These are phyloP conservation scores for Trematocara nigrifrons DNA, from an alignment of 2,113 vertebrate species.

Conservation along the genomic window DNA sequence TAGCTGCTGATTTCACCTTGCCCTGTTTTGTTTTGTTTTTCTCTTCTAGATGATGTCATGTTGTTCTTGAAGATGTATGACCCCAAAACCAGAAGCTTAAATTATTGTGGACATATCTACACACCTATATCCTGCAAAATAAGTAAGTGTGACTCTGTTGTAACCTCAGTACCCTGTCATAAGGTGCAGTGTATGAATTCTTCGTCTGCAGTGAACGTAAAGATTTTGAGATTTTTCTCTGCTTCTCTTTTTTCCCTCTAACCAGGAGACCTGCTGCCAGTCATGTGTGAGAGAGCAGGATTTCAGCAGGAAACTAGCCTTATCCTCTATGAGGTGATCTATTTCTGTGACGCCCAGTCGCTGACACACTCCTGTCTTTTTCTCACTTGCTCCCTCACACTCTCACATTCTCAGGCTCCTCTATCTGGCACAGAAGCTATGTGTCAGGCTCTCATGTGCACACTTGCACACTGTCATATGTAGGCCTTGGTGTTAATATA, in stretches of 20 bases:
- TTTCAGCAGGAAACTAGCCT: slow-evolving; percentile 99
- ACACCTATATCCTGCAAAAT: slow-evolving; percentile 99
- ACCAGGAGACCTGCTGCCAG: slow-evolving; percentile 94
- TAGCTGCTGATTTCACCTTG: not conserved
- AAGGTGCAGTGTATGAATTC: not conserved
- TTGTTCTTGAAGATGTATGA: slow-evolving; percentile 99
- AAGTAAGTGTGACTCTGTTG: slow-evolving; percentile 77
- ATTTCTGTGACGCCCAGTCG: not conserved
- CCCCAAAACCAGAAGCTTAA: slow-evolving; percentile 98
- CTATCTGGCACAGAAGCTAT: not conserved
- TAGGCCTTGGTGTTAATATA: not conserved
- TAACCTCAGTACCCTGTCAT: not conserved
- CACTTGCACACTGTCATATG: not conserved
- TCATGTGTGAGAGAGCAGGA: slow-evolving; percentile 99
- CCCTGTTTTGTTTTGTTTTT: not conserved
- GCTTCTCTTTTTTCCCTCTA: not conserved
- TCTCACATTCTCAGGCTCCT: not conserved
- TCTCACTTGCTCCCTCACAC: not conserved
- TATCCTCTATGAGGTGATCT: slow-evolving; percentile 98
- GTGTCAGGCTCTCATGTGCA: not conserved
- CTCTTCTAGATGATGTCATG: slow-evolving; percentile 90
- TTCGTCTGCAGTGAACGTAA: not conserved
- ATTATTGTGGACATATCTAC: slow-evolving; percentile 99
- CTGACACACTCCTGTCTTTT: not conserved
- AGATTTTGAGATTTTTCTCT: not conserved